Evolutionary conservation across 2,797 vertebrate genomes (phyloP), one percentile per base, ranked within the genome.

Genomic region (Allenopithecus nigroviridis): DNA sequence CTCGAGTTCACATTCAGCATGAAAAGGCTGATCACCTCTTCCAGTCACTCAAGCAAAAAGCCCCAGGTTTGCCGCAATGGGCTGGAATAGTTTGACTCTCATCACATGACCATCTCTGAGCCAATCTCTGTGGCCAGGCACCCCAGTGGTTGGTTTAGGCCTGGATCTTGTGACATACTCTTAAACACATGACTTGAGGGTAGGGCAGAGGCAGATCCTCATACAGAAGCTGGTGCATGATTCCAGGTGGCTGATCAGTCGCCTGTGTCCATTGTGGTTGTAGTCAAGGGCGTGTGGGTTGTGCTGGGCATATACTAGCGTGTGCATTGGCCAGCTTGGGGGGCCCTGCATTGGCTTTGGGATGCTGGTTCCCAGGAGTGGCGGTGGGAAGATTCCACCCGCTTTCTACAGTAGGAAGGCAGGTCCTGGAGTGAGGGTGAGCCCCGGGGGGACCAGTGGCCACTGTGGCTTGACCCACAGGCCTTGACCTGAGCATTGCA

Each of bases 61-160:
- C 16, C n/a, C n/a, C 2, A 8, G 30, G 17, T 76, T 57, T 21
- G 19, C 79, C 21, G 9, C 46, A 8, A 3, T 13, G 64, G 36
- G 50, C 26, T 24, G 24, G 9, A 33, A 33, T 74, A 59, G 61
- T 8, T 55, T 8, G 53, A 21, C 11, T 57, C 43, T 21, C 19
- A 92, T 85, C 92, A 89, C 50, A 7, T 86, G 79, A 75, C 17
- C 48, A 16, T 33, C 24, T 85, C 50, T 59, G 57, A 89, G 9
- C 79, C 74, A 64, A 17, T 92, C 88, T 5, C 76, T 33, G 33
- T 57, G 74, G n/a, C 24, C 28, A 36, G 74, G 17, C 19, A 1
- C n/a, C 11, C 2, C 5, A 17, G 12, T 1, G 8, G n/a, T 41
- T 75, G 87, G 64, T 5, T 75, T 61, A 95, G 41, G n/a, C n/a